Evolutionary conservation across 1,140 invertebrate species (phyloP), one percentile per base, ranked within the genome.

Genomic region (Heliconius nattereri): DNA sequence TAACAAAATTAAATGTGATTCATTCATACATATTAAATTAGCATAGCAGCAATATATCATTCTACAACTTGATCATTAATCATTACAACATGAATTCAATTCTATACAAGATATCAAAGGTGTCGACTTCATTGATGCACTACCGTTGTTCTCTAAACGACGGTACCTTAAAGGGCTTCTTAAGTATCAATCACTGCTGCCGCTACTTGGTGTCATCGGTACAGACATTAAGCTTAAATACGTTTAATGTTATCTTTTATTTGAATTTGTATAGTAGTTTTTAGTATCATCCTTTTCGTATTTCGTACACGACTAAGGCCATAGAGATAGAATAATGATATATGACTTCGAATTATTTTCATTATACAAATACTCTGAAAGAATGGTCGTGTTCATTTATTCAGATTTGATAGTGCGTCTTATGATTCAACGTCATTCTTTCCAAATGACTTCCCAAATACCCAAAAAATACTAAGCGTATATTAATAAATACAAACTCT

Each of bases 41-140:
- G 20, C 29, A 71, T 71, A 32, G 8, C 13, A 75, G 9, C 6
- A 13, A 54, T 57, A 75, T 75, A 73, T 71, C 23, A 71, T 19
- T 71, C 29, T 71, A 35, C 70, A 71, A n/a, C 35, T 26, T 23
- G 8, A 60, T 66, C 57, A 66, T 66, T n/a, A 2, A 26, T 23
- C n/a, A 13, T 66, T 66, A 66, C 23, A 66, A 66, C 57, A 66
- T 66, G 23, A 66, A 66, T 66, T 66, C 57, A 66, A 66, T 29
- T 66, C 57, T 66, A 13, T 66, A 66, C 57, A 66, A 66, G 57
- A 71, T 52, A 70, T 79, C 73, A 70, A 78, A 49, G n/a, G 40
- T 16, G 52, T n/a, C 32, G 35, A 32, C 76, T 75, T 82, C 81
- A 76, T 82, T 82, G 78, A 79, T 82, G 78, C 81, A 70, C 70